These are phyloP conservation scores for Scophthalmus maximus DNA, from an alignment of 2,113 vertebrate species.

Conservation along the genomic window DNA sequence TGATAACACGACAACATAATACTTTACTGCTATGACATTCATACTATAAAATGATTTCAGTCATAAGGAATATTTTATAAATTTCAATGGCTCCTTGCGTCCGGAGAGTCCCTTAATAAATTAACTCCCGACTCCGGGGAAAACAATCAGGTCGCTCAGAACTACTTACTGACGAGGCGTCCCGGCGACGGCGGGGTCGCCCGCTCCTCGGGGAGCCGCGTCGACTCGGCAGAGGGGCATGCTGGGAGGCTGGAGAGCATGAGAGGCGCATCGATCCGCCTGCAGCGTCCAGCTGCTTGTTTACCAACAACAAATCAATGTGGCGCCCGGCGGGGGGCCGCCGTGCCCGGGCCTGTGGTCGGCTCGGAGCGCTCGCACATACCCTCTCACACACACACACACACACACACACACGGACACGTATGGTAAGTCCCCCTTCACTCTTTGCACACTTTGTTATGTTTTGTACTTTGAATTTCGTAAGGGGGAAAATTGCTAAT, in stretches of 20 bases:
- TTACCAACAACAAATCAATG: constrained; percentile 88
- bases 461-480: not conserved
- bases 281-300: constrained; percentile 83
- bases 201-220: constrained; percentile 57
- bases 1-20: constrained; percentile 15
- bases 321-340: constrained; percentile 68
- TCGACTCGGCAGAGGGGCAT: constrained; percentile 68
- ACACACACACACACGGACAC: constrained; percentile 7
- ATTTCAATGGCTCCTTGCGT: not conserved
- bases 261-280: constrained; percentile 79
- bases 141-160: constrained; percentile 32
- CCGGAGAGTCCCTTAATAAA: constrained; percentile 17
- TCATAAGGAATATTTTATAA: not conserved
- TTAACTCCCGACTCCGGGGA: constrained; percentile 33
- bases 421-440: not conserved
- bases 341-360: constrained; percentile 72
- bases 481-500: not conserved
- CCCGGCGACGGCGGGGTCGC: constrained; percentile 48
- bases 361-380: constrained; percentile 55
- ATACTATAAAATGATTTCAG: not conserved
- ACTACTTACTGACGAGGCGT: constrained; percentile 56
- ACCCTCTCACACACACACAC: constrained; percentile 33
- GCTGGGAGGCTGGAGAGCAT: constrained; percentile 72
- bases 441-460: not conserved
- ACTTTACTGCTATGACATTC: not conserved